Evolutionary conservation across 1,140 invertebrate species (phyloP), one percentile per base, ranked within the genome.

Genomic region (Philaenus spumarius): DNA sequence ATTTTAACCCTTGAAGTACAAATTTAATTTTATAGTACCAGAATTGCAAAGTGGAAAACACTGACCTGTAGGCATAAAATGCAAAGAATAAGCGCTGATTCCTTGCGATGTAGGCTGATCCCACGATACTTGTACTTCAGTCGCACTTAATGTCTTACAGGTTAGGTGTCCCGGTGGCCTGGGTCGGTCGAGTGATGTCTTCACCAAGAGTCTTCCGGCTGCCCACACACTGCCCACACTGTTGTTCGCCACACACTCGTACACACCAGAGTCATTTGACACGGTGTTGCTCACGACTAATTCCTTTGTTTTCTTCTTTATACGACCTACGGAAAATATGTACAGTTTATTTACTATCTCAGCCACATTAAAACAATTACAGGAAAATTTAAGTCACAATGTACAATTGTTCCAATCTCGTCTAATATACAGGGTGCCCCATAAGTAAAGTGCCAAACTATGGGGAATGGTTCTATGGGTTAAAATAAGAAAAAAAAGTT

Each of bases 221-320:
- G 79, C 78, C 77, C 83, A 85, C 59, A 76, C 74, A 67, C 76
- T 79, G 35, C 86, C 86, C 11, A 78, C 79, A 6, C 71, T 69
- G 71, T 86, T 89, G n/a, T 78, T 72, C 2, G 83, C 85, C 15
- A 88, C 72, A 70, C 88, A 90, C 69, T 90, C 86, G 70, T 90
- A 90, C 52, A 88, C 73, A 24, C 85, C 87, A 63, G 82, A 78
- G 68, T 88, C 86, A 11, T 78, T 72, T 15, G 76, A 76, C 26
- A 87, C 77, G 20, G 85, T 80, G 47, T 82, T 83, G 2, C 82
- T 77, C 56, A 89, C 80, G 15, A 81, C 77, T 45, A 88, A 69
- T 63, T 79, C 76, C 61, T 75, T 71, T 61, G 55, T 60, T 67
- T 78, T 67, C 64, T 77, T 67, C 71, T 83, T 76, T 64, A 83